Evolutionary conservation across 2,113 vertebrate species (phyloP), one percentile per base, ranked within the genome.

Genomic region (Pantherophis guttatus): DNA sequence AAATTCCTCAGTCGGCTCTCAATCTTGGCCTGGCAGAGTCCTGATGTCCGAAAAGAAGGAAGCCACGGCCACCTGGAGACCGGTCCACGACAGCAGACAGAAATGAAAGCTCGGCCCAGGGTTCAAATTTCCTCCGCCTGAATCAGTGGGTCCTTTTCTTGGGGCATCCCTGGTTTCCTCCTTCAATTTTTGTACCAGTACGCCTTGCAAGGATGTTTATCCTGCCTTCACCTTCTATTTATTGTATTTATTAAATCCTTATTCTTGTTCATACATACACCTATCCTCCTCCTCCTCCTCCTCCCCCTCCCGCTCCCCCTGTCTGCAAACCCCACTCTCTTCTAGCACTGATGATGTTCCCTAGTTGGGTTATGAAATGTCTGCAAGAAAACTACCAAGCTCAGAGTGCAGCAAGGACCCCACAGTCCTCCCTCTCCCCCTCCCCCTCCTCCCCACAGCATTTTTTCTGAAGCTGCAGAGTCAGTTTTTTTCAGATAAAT

Each of bases 161-260:
- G 13, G 5, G 29, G n/a, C 13, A 7, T 75, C n/a, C 26, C 13
- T 15, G 0, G 65, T 33, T 15, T 33, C 70, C 2, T 1, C 70
- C 15, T 75, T 81, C 70, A 39, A 8, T 39, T 39, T 39, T 81
- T 39, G 7, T 15, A 81, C 29, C 13, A 23, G 57, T 17, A 0
- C 6, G 0, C 26, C 44, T 55, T 26, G 26, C 17, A 88, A 8
- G 7, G 19, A 21, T 3, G 48, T 5, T n/a, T 48, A 17, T 21
- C 26, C 54, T 39, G n/a, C n/a, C 88, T 53, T 54, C 57, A 44
- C 55, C 90, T 33, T 21, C n/a, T 93, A 93, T 90, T 90, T 93
- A 93, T 90, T 93, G 75, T 93, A 90, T 93, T 90, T 90, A 90
- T 93, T 90, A n/a, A 58, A 55, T 3, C 15, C 17, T 15, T 81